A percentile compares a stretch with the other conserved stretches of the same genome.
phyloP scores from a whole-genome alignment of 2,888 invertebrate genomes.

The Nomada fucata region DNA sequence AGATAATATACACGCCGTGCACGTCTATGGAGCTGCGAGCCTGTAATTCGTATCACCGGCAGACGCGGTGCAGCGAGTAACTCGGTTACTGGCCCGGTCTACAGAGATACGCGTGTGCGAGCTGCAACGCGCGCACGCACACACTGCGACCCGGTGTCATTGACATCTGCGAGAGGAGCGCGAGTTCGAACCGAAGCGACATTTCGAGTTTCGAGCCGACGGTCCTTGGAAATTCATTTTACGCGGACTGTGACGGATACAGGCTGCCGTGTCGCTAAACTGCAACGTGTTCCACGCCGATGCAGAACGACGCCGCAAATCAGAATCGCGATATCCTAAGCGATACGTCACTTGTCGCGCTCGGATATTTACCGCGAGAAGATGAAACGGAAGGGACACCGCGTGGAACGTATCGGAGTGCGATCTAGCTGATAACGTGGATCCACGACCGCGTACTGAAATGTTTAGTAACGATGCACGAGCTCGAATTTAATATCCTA shows the following conservation, averaged over 20 bases:
- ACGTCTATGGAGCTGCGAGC: conserved; percentile 64
- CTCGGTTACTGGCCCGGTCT: conserved; percentile 59
- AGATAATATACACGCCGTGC: conserved; percentile 69
- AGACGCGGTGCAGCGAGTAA: conserved; percentile 63
- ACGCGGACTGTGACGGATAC: too few relatives aligned
- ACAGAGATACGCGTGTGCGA: conserved; percentile 28
- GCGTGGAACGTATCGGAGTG: neutral
- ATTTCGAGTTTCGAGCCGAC: conserved; percentile 28
- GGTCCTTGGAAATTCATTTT: too few relatives aligned
- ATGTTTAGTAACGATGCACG: conserved; percentile 37
- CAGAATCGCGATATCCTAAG: neutral
- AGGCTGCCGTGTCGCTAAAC: neutral
- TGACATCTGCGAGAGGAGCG: conserved; percentile 31
- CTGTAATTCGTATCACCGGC: conserved; percentile 69
- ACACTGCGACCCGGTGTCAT: conserved; percentile 43
- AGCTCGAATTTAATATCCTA: conserved; percentile 36
- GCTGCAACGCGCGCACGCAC: neutral
- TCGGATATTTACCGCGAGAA: conserved; percentile 14
- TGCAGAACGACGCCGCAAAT: conserved; percentile 13
- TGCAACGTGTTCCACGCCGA: neutral
- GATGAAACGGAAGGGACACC: neutral
- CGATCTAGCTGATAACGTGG: conserved; percentile 17
- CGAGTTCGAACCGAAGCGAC: neutral
- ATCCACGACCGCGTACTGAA: conserved; percentile 34
- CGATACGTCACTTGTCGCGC: neutral